These are phyloP conservation scores for Nymphalis polychloros DNA, from an alignment of 2,888 invertebrate genomes.

Conservation along the genomic window DNA sequence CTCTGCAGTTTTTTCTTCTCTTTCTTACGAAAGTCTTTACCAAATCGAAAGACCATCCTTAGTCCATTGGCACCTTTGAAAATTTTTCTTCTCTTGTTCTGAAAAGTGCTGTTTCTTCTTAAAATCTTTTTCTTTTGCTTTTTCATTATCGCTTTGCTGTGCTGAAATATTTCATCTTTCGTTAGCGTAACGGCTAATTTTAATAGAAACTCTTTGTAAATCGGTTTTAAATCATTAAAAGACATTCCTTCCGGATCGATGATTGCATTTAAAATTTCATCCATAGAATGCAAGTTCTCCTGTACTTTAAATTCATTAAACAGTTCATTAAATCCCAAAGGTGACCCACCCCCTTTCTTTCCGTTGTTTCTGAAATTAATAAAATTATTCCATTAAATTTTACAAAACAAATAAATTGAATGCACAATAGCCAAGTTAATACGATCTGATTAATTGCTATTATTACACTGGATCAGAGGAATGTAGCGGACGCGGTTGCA, in stretches of 20 bases:
- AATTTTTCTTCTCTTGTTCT: constrained; percentile 82
- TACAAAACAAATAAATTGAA: constrained; percentile 12
- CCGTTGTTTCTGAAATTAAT: constrained; percentile 80
- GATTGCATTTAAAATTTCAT: constrained; percentile 93
- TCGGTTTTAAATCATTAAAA: constrained; percentile 94
- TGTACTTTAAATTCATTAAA: constrained; percentile 93
- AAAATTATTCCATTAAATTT: background rate
- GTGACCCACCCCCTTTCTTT: constrained; percentile 87
- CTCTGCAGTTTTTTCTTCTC: constrained; percentile 53
- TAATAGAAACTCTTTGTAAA: constrained; percentile 93
- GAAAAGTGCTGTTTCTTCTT: constrained; percentile 78
- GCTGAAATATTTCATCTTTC: constrained; percentile 94
- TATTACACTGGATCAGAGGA: constrained; percentile 55
- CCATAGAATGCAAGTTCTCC: constrained; percentile 93
- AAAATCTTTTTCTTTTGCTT: constrained; percentile 88
- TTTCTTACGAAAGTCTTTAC: constrained; percentile 67
- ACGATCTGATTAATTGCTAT: constrained; percentile 47
- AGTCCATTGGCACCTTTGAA: constrained; percentile 83
- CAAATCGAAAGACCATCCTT: constrained; percentile 84
- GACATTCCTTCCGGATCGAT: constrained; percentile 96
- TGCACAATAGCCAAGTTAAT: constrained; percentile 42
- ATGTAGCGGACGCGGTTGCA: constrained; percentile 70
- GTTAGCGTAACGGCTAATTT: constrained; percentile 93
- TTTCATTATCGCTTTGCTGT: constrained; percentile 94
- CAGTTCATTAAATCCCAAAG: constrained; percentile 92